Conservation (phyloP, 2,888 invertebrate species). For the Agonopterix alstromeriana region DNA sequence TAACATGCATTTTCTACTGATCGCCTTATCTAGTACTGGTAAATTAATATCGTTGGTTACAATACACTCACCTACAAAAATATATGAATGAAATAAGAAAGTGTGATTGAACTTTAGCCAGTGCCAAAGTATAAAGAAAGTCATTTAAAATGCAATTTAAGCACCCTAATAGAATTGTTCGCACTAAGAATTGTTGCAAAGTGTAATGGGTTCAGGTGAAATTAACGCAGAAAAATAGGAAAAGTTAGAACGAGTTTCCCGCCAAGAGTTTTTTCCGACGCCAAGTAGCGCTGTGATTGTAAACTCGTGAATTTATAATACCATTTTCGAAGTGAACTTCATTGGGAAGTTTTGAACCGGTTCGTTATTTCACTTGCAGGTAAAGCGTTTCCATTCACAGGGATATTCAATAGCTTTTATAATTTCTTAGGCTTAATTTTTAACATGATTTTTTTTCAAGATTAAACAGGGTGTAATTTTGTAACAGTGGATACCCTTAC, state of each 20-base stretch:
- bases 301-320: conserved; percentile 76
- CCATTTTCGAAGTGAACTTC: conserved; percentile 74
- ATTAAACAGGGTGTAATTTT: too few species aligned
- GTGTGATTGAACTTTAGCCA: too few species aligned
- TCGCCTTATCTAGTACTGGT: too few species aligned
- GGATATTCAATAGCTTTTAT: conserved; percentile 30
- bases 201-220: conserved; percentile 75
- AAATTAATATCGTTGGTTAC: too few species aligned
- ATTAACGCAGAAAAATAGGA: conserved; percentile 77
- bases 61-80: too few species aligned
- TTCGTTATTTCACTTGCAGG: conserved; percentile 62
- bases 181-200: conserved; percentile 72
- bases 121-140: conserved; percentile 24
- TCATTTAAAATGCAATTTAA: conserved; percentile 71
- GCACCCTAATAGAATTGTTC: conserved; percentile 65
- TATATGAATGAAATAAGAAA: too few species aligned
- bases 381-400: conserved; percentile 45
- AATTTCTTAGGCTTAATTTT: too few species aligned
- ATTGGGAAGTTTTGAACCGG: conserved; percentile 68
- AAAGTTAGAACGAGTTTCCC: conserved; percentile 75
- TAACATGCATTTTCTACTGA: too few species aligned
- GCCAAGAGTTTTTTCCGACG: conserved; percentile 63
- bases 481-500: too few species aligned
- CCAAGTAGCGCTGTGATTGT: conserved; percentile 73
- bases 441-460: too few species aligned